phyloP scores from a whole-genome alignment of 2,113 vertebrate genomes.

The Aegypius monachus region DNA sequence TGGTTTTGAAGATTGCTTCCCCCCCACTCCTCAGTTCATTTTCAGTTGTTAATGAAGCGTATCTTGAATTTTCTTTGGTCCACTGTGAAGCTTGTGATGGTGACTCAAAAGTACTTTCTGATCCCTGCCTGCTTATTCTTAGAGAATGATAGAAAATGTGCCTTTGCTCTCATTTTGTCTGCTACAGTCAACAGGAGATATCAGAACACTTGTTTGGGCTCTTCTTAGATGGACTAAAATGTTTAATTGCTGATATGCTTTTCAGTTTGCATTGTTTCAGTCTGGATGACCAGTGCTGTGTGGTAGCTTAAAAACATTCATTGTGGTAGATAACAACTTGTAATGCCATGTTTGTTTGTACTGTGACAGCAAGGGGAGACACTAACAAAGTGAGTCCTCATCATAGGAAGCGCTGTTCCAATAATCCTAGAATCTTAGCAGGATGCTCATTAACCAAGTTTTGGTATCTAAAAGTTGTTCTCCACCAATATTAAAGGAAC shows the following conservation, averaged over 20 bases:
- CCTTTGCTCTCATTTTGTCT: neutral
- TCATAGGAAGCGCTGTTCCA: neutral
- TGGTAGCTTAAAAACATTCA: neutral
- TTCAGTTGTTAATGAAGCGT: neutral
- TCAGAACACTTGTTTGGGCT: neutral
- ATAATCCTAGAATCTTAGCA: neutral
- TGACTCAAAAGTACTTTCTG: neutral
- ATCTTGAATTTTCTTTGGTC: neutral
- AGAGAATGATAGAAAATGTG: neutral
- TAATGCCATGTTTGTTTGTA: neutral
- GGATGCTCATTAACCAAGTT: neutral
- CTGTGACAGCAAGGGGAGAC: neutral
- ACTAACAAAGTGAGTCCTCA: neutral
- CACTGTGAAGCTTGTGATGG: neutral
- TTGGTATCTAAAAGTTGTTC: neutral
- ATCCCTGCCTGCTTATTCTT: neutral
- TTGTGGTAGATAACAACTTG: neutral
- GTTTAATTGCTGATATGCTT: neutral
- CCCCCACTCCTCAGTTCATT: neutral
- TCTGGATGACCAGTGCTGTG: neutral
- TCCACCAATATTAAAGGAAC: neutral
- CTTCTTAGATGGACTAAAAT: neutral
- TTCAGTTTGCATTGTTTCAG: neutral
- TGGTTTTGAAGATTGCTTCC: neutral
- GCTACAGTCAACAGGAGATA: neutral